A percentile compares a stretch with the other conserved stretches of the same genome.
Conservation (phyloP, 2,113 vertebrate genomes). For the Hippocampus abdominalis region DNA sequence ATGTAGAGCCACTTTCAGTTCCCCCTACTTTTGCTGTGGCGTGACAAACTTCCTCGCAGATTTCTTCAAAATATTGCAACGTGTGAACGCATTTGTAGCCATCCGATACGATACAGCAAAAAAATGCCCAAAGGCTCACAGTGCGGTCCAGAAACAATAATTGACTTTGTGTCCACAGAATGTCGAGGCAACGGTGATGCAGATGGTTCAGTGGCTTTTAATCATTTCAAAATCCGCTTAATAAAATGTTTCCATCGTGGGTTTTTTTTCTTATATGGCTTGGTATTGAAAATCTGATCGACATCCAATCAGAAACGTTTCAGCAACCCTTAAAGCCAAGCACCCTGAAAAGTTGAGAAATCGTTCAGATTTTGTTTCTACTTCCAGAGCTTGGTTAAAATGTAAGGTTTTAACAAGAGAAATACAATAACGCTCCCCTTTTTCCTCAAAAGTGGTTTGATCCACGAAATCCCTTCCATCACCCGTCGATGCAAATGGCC, state of each 20-base stretch:
- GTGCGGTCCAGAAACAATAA: constrained; percentile 34
- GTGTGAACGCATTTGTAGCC: constrained; percentile 23
- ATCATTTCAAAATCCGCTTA: constrained; percentile 15
- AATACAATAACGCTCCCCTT: too few species aligned
- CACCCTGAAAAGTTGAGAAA: too few species aligned
- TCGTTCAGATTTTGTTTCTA: too few species aligned
- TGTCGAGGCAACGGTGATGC: constrained; percentile 19
- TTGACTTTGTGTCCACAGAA: constrained; percentile 38
- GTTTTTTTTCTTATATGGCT: constrained; percentile 20
- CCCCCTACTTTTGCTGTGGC: constrained; percentile 12
- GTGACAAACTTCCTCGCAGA: constrained; percentile 30
- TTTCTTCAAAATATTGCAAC: constrained; percentile 32
- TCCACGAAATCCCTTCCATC: too few species aligned
- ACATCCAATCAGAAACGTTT: background rate
- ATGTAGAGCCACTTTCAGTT: constrained; percentile 26
- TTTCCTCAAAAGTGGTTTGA: too few species aligned
- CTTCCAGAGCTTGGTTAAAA: too few species aligned
- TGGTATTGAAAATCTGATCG: constrained; percentile 14
- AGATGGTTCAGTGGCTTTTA: constrained; percentile 38
- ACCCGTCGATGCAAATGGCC: too few species aligned
- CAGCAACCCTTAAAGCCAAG: too few species aligned
- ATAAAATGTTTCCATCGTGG: constrained; percentile 17
- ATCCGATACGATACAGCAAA: constrained; percentile 24
- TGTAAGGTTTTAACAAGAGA: too few species aligned
- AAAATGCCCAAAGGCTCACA: constrained; percentile 14